Evolutionary conservation across 2,888 invertebrate genomes (phyloP).

Genomic region (Protonemura montana): DNA sequence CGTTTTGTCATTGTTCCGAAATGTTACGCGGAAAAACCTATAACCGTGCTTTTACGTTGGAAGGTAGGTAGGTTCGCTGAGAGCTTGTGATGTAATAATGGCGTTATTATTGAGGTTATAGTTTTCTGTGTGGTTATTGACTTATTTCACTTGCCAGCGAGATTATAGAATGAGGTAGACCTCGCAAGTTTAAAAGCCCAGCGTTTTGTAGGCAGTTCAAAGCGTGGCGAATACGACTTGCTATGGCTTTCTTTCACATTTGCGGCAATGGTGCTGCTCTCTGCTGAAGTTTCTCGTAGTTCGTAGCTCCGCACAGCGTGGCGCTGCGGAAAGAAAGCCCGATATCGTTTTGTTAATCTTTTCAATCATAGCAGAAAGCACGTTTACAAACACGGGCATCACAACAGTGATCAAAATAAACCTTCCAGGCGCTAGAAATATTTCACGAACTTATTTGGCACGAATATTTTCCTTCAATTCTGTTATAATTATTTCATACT

Average conservation of each 20-base stretch:
- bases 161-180: not conserved
- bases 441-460: not conserved
- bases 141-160: slow-evolving; percentile 28
- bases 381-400: not conserved
- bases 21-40: slow-evolving; percentile 8
- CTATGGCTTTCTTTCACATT: slow-evolving; percentile 37
- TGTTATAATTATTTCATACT: not conserved
- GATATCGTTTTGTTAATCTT: not conserved
- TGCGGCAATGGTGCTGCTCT: not conserved
- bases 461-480: not conserved
- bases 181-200: slow-evolving; percentile 23
- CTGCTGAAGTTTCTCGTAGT: not conserved
- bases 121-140: slow-evolving; percentile 32
- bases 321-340: not conserved
- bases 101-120: not conserved
- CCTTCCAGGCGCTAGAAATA: not conserved
- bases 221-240: not conserved
- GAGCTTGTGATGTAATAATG: slow-evolving; percentile 7
- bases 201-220: not conserved
- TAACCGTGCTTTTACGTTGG: slow-evolving; percentile 26
- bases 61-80: not conserved
- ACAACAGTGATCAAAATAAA: not conserved
- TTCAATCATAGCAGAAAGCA: not conserved
- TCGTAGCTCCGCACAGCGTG: not conserved
- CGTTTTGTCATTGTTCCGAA: slow-evolving; percentile 28